phyloP scores from a whole-genome alignment of 1,140 invertebrate species.

The Drosophila bipectinata region DNA sequence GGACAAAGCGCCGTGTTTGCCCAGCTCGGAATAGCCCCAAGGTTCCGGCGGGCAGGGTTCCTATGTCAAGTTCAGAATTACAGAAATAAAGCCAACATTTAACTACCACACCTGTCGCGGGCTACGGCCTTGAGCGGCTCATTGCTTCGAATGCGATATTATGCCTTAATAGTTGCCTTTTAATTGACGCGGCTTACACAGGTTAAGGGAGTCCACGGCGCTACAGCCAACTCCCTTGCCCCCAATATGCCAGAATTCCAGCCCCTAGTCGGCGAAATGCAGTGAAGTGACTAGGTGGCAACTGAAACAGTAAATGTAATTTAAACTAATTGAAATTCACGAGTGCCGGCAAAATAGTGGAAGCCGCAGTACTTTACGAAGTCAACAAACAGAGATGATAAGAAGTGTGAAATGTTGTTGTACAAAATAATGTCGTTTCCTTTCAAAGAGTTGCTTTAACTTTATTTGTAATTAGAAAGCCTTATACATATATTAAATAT shows the following conservation, averaged over 20 bases:
- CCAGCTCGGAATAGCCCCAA: conserved; percentile 27
- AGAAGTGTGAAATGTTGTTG: not conserved
- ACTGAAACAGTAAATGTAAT: conserved; percentile 27
- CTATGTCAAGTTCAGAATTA: conserved; percentile 40
- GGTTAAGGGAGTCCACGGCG: not conserved
- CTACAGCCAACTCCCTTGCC: not conserved
- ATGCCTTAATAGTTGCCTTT: conserved; percentile 15
- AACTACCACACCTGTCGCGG: conserved; percentile 28
- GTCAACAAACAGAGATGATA: conserved; percentile 43
- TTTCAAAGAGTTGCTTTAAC: not conserved
- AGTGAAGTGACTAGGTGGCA: not conserved
- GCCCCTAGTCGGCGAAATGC: not conserved
- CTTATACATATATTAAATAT: too few species aligned
- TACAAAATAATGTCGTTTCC: not conserved
- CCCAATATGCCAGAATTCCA: not conserved
- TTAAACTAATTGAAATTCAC: conserved; percentile 53
- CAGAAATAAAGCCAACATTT: conserved; percentile 15
- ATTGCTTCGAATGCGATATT: conserved; percentile 14
- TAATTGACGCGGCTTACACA: conserved; percentile 9
- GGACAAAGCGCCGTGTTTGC: conserved; percentile 1
- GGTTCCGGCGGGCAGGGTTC: conserved; percentile 21
- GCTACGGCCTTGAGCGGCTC: conserved; percentile 1
- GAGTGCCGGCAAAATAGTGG: not conserved
- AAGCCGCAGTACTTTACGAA: conserved; percentile 6
- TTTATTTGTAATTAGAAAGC: too few species aligned